Evolutionary conservation across 2,113 vertebrate genomes (phyloP).

Genomic region (Apus apus): DNA sequence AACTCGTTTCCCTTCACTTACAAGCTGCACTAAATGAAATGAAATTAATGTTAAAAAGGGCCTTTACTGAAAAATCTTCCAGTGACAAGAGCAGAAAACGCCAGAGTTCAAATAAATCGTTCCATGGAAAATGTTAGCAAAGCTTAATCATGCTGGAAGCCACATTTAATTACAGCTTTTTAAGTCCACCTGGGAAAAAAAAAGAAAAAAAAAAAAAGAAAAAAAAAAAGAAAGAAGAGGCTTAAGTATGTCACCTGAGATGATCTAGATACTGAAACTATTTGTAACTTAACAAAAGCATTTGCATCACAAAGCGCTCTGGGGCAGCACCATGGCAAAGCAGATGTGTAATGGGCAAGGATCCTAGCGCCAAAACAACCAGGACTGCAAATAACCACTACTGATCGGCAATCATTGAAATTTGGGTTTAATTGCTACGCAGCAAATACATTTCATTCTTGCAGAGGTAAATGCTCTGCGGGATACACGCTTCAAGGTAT

Average conservation of each 20-base stretch:
- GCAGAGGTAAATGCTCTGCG: conserved; percentile 42
- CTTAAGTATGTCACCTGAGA: conserved; percentile 75
- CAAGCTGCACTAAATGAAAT: conserved; percentile 31
- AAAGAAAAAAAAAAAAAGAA: too few species aligned
- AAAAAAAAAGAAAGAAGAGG: conserved; percentile 55
- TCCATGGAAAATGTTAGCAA: conserved; percentile 68
- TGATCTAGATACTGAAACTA: conserved; percentile 72
- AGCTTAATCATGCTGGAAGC: conserved; percentile 72
- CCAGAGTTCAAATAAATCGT: conserved; percentile 70
- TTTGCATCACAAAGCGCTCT: conserved; percentile 69
- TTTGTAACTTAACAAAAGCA: conserved; percentile 70
- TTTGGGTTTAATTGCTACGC: conserved; percentile 70
- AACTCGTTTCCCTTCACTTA: conserved; percentile 23
- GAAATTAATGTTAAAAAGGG: conserved; percentile 37
- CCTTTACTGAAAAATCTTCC: conserved; percentile 39
- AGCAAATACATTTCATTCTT: conserved; percentile 60
- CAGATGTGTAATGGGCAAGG: conserved; percentile 69
- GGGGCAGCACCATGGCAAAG: conserved; percentile 50
- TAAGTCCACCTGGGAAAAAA: conserved; percentile 66
- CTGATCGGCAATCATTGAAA: conserved; percentile 71
- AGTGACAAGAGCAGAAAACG: conserved; percentile 58
- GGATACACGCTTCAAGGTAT: conserved; percentile 32
- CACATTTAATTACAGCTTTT: conserved; percentile 80
- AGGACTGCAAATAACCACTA: conserved; percentile 65
- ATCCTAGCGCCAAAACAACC: conserved; percentile 73